Percentiles rank a stretch among this genome's conserved stretches.
Conservation (phyloP, 2,113 vertebrate genomes). For the Xenopus borealis region DNA sequence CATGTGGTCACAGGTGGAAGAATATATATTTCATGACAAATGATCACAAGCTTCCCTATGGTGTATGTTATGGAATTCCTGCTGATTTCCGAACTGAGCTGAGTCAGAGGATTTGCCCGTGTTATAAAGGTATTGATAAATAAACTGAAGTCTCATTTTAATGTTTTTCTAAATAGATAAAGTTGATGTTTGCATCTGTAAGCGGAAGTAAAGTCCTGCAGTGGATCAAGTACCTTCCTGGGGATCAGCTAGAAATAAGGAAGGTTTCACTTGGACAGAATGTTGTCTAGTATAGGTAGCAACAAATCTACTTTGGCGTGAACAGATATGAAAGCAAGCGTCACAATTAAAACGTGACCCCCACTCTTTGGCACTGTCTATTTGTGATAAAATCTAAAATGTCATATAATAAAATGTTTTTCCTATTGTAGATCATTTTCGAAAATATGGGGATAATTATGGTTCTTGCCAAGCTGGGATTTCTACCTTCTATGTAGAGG, state of each 20-base stretch:
- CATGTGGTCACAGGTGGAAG: slow-evolving; percentile 93
- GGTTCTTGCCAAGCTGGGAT: slow-evolving; percentile 82
- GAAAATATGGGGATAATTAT: slow-evolving; percentile 68
- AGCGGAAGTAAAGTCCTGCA: too few relatives aligned
- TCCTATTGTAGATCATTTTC: slow-evolving; percentile 61
- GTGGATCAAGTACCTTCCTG: too few relatives aligned
- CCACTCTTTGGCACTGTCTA: too few relatives aligned
- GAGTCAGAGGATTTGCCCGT: slow-evolving; percentile 73
- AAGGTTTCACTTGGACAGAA: too few relatives aligned
- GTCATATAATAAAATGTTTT: slow-evolving; percentile 40
- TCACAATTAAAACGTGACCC: too few relatives aligned
- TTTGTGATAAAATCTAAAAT: neutral
- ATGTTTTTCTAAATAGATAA: too few relatives aligned
- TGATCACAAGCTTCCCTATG: slow-evolving; percentile 80
- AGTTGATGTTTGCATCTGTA: too few relatives aligned
- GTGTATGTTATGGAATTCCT: slow-evolving; percentile 79
- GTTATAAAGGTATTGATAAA: slow-evolving; percentile 77
- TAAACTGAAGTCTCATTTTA: too few relatives aligned
- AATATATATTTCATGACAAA: slow-evolving; percentile 76
- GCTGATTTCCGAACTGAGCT: slow-evolving; percentile 65
- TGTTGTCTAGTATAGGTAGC: too few relatives aligned
- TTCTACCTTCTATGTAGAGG: slow-evolving; percentile 74
- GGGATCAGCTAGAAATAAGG: too few relatives aligned
- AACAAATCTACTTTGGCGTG: too few relatives aligned
- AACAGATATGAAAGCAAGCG: too few relatives aligned